phyloP scores from a whole-genome alignment of 2,113 vertebrate species.

The Chaetodon trifascialis region DNA sequence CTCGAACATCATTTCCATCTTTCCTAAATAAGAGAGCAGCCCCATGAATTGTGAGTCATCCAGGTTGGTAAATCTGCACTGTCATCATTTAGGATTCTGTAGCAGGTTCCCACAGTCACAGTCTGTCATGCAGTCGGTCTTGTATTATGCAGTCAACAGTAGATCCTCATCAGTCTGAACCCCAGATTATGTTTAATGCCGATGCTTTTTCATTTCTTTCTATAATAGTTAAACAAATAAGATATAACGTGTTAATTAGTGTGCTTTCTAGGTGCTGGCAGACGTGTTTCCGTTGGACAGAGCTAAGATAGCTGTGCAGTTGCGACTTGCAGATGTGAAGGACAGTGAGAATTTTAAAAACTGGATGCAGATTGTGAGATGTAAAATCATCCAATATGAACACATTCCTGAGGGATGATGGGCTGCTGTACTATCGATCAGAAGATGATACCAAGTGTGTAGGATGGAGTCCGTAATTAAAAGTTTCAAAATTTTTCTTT shows the following conservation, averaged over 20 bases:
- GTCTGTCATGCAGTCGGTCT: background rate
- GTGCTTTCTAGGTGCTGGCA: too few species aligned
- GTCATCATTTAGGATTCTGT: conserved; percentile 1
- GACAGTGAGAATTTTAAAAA: background rate
- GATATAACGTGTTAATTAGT: too few species aligned
- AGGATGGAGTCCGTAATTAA: conserved; percentile 19
- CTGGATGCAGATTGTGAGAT: too few species aligned
- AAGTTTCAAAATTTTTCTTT: conserved; percentile 20
- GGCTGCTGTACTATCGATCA: background rate
- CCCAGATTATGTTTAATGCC: background rate
- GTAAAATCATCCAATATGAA: too few species aligned
- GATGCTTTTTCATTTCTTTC: background rate
- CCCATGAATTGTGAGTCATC: background rate
- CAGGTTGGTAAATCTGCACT: conserved; percentile 1
- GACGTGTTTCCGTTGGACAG: background rate
- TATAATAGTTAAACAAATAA: background rate
- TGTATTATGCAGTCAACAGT: conserved; percentile 11
- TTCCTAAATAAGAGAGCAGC: conserved; percentile 10
- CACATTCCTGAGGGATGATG: background rate
- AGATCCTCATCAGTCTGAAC: conserved; percentile 10
- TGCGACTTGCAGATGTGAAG: too few species aligned
- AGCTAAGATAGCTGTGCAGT: background rate
- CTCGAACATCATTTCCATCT: conserved; percentile 2
- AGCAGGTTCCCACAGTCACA: background rate
- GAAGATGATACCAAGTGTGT: background rate